Base-by-base conservation (phyloP, 2,888 invertebrate genomes). In the Eupithecia centaureata region DNA sequence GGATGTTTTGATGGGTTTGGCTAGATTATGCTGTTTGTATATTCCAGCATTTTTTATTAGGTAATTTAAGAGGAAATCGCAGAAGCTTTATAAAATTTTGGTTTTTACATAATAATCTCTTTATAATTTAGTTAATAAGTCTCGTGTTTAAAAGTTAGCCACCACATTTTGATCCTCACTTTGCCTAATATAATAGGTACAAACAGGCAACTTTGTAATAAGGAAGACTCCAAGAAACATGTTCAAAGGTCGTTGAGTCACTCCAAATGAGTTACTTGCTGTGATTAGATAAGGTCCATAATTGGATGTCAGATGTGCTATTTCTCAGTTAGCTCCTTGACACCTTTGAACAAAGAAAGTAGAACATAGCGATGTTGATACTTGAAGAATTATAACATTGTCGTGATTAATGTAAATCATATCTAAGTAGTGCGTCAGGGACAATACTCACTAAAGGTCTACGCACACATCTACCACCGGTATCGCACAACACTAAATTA, bases 241-340 rank as follows among this genome's bases (percentile, higher is more conserved):
- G 68, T 62, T 60, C 59, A 56, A 57, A 69, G 54, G 56, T 69
- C 62, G 57, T 70, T 66, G 66, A 66, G 33, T 70, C 70, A 63
- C 33, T 47, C 58, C 30, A 56, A 65, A 56, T 66, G 65, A 70
- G 68, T 72, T 67, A 64, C 68, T 57, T 67, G 63, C 51, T 22
- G 64, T 59, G 74, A 74, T 72, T 61, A 72, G 68, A 74, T 74
- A 71, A 68, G 61, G 65, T 68, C 67, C 68, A 70, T 74, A 65
- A 74, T 68, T 69, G 69, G 72, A 61, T 57, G 32, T 62, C 63
- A 35, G 13, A 38, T 63, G 67, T 35, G 22, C 52, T 59, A 51
- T 51, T 52, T 32, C 54, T 27, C 52, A 35, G 28, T 42, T 65
- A 10, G 42, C 54, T 61, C 25, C 15, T 47, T 56, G 54, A 56